phyloP scores from a whole-genome alignment of 2,888 invertebrate genomes.

The Leptopterna dolabrata region DNA sequence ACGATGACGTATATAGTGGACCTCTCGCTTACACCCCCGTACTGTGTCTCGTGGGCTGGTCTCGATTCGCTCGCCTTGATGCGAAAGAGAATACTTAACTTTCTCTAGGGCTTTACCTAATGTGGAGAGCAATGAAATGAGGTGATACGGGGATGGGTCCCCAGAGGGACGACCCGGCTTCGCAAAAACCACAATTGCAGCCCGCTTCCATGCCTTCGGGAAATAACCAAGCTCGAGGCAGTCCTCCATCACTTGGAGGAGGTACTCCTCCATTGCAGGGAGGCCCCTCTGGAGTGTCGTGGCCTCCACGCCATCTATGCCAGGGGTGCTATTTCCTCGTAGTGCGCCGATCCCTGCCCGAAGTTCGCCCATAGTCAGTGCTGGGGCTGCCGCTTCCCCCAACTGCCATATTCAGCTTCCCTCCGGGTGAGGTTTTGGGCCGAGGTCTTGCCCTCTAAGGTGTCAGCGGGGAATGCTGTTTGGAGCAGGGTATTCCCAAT shows the following conservation, averaged over 20 bases:
- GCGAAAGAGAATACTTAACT: neutral
- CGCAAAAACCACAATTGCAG: neutral
- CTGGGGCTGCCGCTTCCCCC: neutral
- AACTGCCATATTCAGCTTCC: too few relatives aligned
- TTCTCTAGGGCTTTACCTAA: constrained; percentile 27
- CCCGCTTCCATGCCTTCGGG: too few relatives aligned
- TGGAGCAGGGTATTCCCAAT: too few relatives aligned
- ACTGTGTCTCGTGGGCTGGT: neutral
- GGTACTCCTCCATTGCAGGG: too few relatives aligned
- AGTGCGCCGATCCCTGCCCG: neutral
- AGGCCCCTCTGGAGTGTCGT: too few relatives aligned
- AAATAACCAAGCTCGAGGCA: too few relatives aligned
- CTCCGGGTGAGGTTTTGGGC: neutral
- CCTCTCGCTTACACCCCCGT: neutral
- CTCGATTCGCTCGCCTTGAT: neutral
- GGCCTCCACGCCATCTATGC: too few relatives aligned
- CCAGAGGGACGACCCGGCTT: neutral
- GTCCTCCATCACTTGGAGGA: too few relatives aligned
- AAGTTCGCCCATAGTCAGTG: neutral
- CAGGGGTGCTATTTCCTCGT: neutral
- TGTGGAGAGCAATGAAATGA: constrained; percentile 9
- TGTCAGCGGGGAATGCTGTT: too few relatives aligned
- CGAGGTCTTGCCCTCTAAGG: neutral
- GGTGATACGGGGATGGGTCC: constrained; percentile 3
- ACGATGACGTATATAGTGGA: constrained; percentile 4